Base-by-base conservation (phyloP, 2,113 vertebrate genomes). In the Phycodurus eques region DNA sequence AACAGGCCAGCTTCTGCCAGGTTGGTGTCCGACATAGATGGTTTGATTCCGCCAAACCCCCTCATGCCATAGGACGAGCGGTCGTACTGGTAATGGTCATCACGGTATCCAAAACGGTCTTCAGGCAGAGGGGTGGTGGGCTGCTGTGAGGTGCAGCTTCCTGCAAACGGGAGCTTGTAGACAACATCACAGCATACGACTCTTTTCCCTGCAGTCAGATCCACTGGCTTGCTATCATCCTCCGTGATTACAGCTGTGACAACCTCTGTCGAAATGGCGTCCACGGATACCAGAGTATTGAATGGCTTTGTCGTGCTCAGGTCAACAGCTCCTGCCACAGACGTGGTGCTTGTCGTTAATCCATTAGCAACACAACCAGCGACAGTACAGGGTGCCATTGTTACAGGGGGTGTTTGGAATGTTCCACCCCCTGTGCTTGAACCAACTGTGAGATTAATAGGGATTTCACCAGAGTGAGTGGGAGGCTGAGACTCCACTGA, bases 1-100 rank as follows among this genome's bases (percentile, higher is more conserved):
- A 98, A 98, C 66, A 98, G 91, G 77, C 98, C 96, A 85, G 96
- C 96, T 85, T 98, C 96, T 39, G 95, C 95, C 82, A 99, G 93
- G 87, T 98, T 98, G 72, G 97, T 98, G 68, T 99, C 97, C 77
- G 98, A 99, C 96, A 98, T 98, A 4, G 98, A 98, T 6, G 97
- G 95, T 88, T 98, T 98, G 90, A 98, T 97, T 80, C 95, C 95
- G 81, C 95, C 94, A 74, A 96, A 91, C 47, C 94, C 94, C 92
- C 94, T 94, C 80, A 94, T 94, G 71, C 94, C 89, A 67, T 93
- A 95, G 0, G 94, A 76, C 27, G 94, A 91, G 59, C 95, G 93
- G 81, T 94, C 94, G 83, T 96, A 98, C 47, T 96, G 96, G 87
- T 98, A 99, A 83, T 98, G 96, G 81, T 98, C 98, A 89, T 99